A percentile compares a stretch with the other conserved stretches of the same genome.
phyloP scores from a whole-genome alignment of 2,888 invertebrate species.

The Flabesymbios commensalis region DNA sequence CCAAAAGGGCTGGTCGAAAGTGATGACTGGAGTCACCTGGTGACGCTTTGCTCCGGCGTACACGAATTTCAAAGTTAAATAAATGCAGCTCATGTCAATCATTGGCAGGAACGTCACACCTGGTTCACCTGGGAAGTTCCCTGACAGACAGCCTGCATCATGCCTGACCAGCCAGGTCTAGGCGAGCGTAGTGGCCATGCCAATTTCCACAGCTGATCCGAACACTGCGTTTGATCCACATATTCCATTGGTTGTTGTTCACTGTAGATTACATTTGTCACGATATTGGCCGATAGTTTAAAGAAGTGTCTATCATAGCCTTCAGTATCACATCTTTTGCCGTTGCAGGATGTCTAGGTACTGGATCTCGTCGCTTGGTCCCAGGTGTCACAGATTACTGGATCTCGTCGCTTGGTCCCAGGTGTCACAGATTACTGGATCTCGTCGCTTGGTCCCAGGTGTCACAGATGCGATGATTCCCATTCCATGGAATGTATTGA shows the following conservation, averaged over 20 bases:
- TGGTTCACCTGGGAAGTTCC: slow-evolving; percentile 32
- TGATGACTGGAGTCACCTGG: slow-evolving; percentile 27
- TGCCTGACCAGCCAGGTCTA: slow-evolving; percentile 4
- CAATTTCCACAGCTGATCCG: background rate
- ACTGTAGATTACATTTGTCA: too few relatives aligned
- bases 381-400: too few relatives aligned
- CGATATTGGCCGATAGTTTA: background rate
- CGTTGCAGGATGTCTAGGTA: background rate
- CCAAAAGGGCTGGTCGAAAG: slow-evolving; percentile 36
- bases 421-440: too few relatives aligned
- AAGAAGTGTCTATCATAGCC: background rate
- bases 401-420: too few relatives aligned
- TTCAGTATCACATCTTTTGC: background rate
- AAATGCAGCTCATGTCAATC: slow-evolving; percentile 37
- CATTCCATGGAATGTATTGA: slow-evolving; percentile 18
- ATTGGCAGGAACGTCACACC: slow-evolving; percentile 35
- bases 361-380: too few relatives aligned
- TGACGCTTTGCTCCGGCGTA: slow-evolving; percentile 16
- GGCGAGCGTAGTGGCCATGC: background rate
- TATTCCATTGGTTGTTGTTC: background rate
- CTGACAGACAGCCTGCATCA: slow-evolving; percentile 3
- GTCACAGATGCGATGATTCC: slow-evolving; percentile 8
- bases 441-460: background rate
- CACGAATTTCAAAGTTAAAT: slow-evolving; percentile 28
- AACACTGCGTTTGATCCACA: background rate